These are phyloP conservation scores for Arothron firmamentum DNA, from an alignment of 2,113 vertebrate genomes.

Conservation along the genomic window DNA sequence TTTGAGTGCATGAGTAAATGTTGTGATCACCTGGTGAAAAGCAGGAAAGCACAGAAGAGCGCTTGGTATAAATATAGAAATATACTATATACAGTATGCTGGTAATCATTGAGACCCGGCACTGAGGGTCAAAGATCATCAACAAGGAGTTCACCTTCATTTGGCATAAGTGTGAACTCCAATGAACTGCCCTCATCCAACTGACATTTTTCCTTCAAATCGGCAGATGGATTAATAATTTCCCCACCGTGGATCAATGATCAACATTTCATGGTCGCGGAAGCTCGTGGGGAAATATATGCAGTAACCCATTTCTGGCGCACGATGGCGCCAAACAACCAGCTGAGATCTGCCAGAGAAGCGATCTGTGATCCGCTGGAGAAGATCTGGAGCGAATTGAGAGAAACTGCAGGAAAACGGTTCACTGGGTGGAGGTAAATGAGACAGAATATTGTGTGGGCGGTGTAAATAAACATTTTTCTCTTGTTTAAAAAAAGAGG, in stretches of 20 bases:
- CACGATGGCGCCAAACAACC: constrained; percentile 59
- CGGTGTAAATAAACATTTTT: too few relatives aligned
- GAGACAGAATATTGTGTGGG: not conserved
- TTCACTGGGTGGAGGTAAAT: not conserved
- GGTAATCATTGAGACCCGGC: too few relatives aligned
- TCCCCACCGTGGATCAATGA: constrained; percentile 33
- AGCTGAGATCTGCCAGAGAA: not conserved
- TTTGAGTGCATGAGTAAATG: too few relatives aligned
- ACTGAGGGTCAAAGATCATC: too few relatives aligned
- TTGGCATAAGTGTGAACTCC: too few relatives aligned
- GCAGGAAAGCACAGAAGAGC: too few relatives aligned
- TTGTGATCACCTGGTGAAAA: too few relatives aligned
- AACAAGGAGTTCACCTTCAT: too few relatives aligned
- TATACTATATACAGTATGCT: too few relatives aligned
- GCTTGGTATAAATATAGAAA: too few relatives aligned
- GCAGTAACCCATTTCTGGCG: constrained; percentile 16
- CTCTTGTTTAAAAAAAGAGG: too few relatives aligned
- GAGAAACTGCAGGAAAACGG: not conserved
- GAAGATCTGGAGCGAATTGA: constrained; percentile 10
- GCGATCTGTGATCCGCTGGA: not conserved
- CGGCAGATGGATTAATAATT: constrained; percentile 39
- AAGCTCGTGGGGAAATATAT: constrained; percentile 1
- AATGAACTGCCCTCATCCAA: too few relatives aligned
- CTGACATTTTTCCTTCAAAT: constrained; percentile 18
- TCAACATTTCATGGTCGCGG: constrained; percentile 31